A percentile compares a stretch with the other conserved stretches of the same genome.
phyloP scores from a whole-genome alignment of 2,888 invertebrate genomes.

The Arctia plantaginis region DNA sequence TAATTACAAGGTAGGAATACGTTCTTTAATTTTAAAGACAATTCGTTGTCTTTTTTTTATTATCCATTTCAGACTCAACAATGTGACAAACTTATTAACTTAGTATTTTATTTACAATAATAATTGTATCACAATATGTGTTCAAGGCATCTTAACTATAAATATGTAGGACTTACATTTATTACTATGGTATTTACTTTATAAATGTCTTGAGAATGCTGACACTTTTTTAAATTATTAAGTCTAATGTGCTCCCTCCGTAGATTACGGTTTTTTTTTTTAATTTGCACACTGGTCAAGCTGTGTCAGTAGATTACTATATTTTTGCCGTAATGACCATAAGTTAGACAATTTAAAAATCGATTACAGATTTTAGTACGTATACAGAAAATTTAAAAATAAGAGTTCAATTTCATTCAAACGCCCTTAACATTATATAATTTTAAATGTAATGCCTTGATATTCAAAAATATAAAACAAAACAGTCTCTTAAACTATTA shows the following conservation, averaged over 20 bases:
- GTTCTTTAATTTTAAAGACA: conserved; percentile 9
- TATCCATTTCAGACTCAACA: conserved; percentile 40
- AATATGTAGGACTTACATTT: conserved; percentile 1
- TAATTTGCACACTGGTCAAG: not conserved
- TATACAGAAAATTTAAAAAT: conserved; percentile 1
- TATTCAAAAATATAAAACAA: conserved; percentile 36
- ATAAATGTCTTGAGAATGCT: not conserved
- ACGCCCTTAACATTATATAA: not conserved
- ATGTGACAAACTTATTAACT: conserved; percentile 41
- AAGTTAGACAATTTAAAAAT: not conserved
- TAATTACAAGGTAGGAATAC: conserved; percentile 13
- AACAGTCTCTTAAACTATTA: conserved; percentile 32
- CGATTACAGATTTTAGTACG: not conserved
- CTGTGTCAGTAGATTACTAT: not conserved
- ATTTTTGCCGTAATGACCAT: not conserved
- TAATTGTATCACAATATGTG: conserved; percentile 73
- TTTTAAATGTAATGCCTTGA: conserved; percentile 32
- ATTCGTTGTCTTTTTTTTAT: conserved; percentile 12
- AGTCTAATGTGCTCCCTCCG: not conserved
- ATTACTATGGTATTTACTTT: not conserved
- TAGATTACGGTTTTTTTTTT: not conserved
- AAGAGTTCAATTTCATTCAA: not conserved
- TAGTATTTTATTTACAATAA: conserved; percentile 63
- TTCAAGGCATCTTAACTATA: conserved; percentile 67
- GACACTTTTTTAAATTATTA: not conserved